Evolutionary conservation across 2,888 invertebrate genomes (phyloP).

Genomic region (Drepanosiphum platanoidis): DNA sequence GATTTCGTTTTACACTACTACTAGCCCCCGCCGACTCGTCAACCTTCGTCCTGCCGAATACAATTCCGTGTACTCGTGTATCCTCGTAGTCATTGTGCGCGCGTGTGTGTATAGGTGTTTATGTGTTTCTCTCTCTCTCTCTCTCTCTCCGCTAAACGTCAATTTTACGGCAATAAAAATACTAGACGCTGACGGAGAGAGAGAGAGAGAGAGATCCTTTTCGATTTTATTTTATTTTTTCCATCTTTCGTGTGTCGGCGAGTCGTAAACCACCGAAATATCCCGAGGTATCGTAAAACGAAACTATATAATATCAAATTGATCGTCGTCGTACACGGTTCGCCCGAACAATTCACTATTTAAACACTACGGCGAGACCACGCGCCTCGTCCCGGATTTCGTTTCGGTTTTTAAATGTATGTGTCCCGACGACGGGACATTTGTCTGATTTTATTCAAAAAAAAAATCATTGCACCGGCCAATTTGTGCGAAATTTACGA

Average conservation of each 20-base stretch:
- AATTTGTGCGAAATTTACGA: no score
- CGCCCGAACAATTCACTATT: no score
- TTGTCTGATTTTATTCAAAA: no score
- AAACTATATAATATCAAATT: neutral
- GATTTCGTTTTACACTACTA: conserved; percentile 17
- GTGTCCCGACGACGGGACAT: no score
- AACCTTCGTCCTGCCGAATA: conserved; percentile 1
- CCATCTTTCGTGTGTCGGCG: no score
- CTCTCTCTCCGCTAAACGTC: neutral
- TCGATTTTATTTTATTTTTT: neutral
- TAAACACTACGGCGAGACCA: no score
- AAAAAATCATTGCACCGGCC: no score
- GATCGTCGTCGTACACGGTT: no score
- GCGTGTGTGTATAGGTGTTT: neutral
- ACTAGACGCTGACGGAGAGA: no score
- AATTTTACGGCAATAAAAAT: conserved; percentile 13
- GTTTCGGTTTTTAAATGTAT: no score
- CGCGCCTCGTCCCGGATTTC: no score
- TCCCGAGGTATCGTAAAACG: no score
- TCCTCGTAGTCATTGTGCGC: neutral
- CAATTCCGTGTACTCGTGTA: neutral
- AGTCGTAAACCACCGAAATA: neutral
- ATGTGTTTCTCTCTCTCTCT: neutral
- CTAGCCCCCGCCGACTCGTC: neutral
- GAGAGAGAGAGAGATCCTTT: neutral